Evolutionary conservation across 2,113 vertebrate genomes (phyloP), one percentile per base, ranked within the genome.

Genomic region (Echinops telfairi): DNA sequence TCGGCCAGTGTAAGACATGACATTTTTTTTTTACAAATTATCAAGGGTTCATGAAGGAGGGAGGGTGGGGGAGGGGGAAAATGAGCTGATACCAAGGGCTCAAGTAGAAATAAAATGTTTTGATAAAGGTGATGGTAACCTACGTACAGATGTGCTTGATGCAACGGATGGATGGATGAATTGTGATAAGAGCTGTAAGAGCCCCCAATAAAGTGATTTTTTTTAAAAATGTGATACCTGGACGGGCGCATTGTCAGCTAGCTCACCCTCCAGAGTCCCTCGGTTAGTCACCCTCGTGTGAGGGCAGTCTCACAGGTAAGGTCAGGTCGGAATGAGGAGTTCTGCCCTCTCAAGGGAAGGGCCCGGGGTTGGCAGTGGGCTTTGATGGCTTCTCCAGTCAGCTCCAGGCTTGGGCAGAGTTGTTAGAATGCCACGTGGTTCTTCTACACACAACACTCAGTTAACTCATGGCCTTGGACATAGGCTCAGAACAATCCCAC

Each of bases 201-300:
- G 47, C 47, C 47, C 47, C 47, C 47, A 53, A 53, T 53, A 53
- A 53, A 53, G 10, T 53, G 47, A 53, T 53, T 53, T 53, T 53
- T 53, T 53, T 53, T 53, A 53, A 47, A 47, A 47, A 10, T 53
- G 47, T 53, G 47, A 53, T 53, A 66, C 23, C 47, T 31, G 2
- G 83, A 29, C 12, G 64, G 58, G 80, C 7, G 79, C 83, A 68
- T 17, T 76, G 27, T 80, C 29, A 80, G 40, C 57, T 60, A 62
- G 27, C 33, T 0, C 78, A 78, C n/a, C 60, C 33, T 73, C 71
- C 17, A 73, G 89, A 60, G 90, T 92, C 89, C 83, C 77, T 78
- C 68, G 83, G 70, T 31, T 58, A 15, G 29, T n/a, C 31, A 43
- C 40, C 15, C 16, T 16, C 9, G 23, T 2, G 22, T n/a, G 58